phyloP scores from a whole-genome alignment of 2,797 vertebrate species.

The Rhodeus uyekii region DNA sequence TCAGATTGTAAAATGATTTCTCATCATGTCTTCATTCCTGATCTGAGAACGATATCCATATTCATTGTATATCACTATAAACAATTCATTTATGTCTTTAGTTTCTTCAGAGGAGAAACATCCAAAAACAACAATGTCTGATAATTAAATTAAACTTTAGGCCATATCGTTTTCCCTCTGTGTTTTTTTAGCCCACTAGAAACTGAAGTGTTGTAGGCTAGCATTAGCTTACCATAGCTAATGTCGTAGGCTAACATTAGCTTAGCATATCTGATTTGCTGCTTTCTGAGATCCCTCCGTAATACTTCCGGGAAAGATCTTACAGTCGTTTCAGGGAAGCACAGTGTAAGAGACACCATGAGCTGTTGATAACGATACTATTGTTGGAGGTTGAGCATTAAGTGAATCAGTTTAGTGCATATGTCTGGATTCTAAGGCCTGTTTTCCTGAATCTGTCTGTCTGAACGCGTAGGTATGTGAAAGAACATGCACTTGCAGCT shows the following conservation, averaged over 20 bases:
- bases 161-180: neutral
- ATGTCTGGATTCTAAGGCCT: neutral
- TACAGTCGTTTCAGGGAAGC: slow-evolving; percentile 21
- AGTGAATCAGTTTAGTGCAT: slow-evolving; percentile 27
- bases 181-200: neutral
- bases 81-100: neutral
- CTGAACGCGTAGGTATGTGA: slow-evolving; percentile 30
- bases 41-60: neutral
- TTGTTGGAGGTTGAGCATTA: neutral
- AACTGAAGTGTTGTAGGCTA: neutral
- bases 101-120: too few species aligned
- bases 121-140: neutral
- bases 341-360: neutral
- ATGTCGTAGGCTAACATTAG: slow-evolving; percentile 8
- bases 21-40: neutral
- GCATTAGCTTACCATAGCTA: too few species aligned
- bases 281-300: slow-evolving; percentile 11
- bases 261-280: slow-evolving; percentile 17
- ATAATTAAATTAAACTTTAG: neutral
- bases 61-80: neutral
- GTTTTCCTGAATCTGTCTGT: slow-evolving; percentile 15
- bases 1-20: neutral
- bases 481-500: slow-evolving; percentile 16
- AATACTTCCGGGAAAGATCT: slow-evolving; percentile 36
- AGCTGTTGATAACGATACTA: slow-evolving; percentile 1